Evolutionary conservation across 2,797 vertebrate species (phyloP).

Genomic region (Orestias chungarensis): DNA sequence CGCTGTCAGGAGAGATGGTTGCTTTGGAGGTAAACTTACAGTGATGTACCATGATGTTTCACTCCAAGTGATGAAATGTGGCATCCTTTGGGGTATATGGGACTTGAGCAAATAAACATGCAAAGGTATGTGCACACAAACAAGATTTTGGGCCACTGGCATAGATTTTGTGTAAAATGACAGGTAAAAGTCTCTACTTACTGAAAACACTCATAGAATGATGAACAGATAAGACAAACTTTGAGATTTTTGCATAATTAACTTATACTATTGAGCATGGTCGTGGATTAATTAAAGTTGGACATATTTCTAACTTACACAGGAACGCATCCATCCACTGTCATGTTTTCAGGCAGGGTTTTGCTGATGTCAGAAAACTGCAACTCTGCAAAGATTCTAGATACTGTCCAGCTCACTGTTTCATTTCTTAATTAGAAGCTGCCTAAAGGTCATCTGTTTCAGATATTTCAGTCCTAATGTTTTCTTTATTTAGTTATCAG

Average conservation of each 20-base stretch:
- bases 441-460: background rate
- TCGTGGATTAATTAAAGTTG: too few species aligned
- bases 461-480: background rate
- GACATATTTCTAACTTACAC: background rate
- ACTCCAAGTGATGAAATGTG: background rate
- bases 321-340: background rate
- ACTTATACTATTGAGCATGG: too few species aligned
- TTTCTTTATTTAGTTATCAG: background rate
- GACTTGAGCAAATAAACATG: background rate
- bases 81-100: background rate
- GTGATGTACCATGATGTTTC: constrained; percentile 5
- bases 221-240: too few species aligned
- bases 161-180: background rate
- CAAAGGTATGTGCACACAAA: background rate
- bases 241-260: too few species aligned
- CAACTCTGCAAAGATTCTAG: background rate
- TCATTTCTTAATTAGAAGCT: background rate
- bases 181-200: too few species aligned
- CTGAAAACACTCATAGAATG: too few species aligned
- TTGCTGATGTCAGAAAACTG: background rate
- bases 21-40: background rate
- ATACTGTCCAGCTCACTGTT: background rate
- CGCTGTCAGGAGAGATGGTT: constrained; percentile 5
- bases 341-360: background rate
- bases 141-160: background rate